Evolutionary conservation across 1,140 invertebrate genomes (phyloP).

Genomic region (Cherax destructor): DNA sequence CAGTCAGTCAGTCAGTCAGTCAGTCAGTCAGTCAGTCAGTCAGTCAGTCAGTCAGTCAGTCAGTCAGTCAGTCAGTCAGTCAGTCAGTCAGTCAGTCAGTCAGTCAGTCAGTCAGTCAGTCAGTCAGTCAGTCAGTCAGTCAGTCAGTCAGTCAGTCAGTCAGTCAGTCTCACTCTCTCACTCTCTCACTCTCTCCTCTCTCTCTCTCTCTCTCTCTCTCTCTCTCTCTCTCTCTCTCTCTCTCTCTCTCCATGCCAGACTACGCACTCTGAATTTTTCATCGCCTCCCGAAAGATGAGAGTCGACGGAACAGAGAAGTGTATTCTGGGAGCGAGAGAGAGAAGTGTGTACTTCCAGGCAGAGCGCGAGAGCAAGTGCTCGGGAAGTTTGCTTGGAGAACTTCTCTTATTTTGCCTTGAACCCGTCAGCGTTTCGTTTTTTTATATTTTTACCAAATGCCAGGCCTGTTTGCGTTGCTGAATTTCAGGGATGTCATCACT

Average conservation of each 20-base stretch:
- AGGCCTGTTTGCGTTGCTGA: too few species aligned
- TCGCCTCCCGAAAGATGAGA: background rate
- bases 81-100: conserved; percentile 45
- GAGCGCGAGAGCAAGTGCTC: background rate
- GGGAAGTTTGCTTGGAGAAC: background rate
- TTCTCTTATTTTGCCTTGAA: too few species aligned
- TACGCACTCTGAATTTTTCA: background rate
- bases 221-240: background rate
- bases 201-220: background rate
- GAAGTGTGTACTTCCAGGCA: too few species aligned
- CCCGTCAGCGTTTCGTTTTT: too few species aligned
- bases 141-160: conserved; percentile 38
- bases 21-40: conserved; percentile 46
- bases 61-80: conserved; percentile 48
- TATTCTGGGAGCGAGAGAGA: background rate
- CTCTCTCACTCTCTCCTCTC: background rate
- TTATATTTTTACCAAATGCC: too few species aligned
- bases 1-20: conserved; percentile 51
- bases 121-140: conserved; percentile 43
- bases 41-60: conserved; percentile 48
- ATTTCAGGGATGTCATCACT: too few species aligned
- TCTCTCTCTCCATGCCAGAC: background rate
- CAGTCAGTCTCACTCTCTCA: background rate
- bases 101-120: conserved; percentile 51
- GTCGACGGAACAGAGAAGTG: background rate